phyloP scores from a whole-genome alignment of 1,140 invertebrate genomes.

The Metaphire vulgaris region DNA sequence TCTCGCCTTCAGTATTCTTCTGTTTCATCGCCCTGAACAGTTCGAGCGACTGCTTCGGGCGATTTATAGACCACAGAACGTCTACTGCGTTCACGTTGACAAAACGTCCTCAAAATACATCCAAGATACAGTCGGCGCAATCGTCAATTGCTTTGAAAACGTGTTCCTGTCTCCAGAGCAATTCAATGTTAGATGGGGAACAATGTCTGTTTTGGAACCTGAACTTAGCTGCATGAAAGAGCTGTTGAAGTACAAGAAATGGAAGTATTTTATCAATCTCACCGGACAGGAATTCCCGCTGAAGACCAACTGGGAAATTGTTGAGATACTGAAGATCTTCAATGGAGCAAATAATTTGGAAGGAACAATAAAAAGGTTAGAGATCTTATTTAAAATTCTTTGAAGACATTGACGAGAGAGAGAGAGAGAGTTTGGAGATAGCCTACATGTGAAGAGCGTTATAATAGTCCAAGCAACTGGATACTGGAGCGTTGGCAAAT shows the following conservation, averaged over 20 bases:
- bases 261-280: slow-evolving; percentile 33
- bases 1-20: slow-evolving; percentile 30
- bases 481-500: too few species aligned
- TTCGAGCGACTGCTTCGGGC: slow-evolving; percentile 29
- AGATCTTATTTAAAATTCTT: too few species aligned
- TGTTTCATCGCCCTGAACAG: slow-evolving; percentile 29
- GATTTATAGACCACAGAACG: slow-evolving; percentile 33
- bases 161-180: slow-evolving; percentile 16
- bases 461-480: too few species aligned
- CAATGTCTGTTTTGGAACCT: slow-evolving; percentile 8
- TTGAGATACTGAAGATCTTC: slow-evolving; percentile 28
- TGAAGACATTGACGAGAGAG: too few species aligned
- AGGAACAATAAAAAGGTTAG: slow-evolving; percentile 18
- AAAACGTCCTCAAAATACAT: slow-evolving; percentile 26
- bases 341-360: slow-evolving; percentile 30
- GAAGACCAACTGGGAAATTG: slow-evolving; percentile 28
- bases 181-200: slow-evolving; percentile 10
- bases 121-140: slow-evolving; percentile 25
- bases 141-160: slow-evolving; percentile 29
- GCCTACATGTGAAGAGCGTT: too few species aligned
- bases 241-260: slow-evolving; percentile 11
- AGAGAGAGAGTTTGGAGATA: too few species aligned
- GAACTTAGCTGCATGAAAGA: slow-evolving; percentile 19
- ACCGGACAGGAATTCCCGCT: slow-evolving; percentile 32
- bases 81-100: slow-evolving; percentile 33